Evolutionary conservation across 1,140 invertebrate species (phyloP), one percentile per base, ranked within the genome.

Genomic region (Galleria mellonella): DNA sequence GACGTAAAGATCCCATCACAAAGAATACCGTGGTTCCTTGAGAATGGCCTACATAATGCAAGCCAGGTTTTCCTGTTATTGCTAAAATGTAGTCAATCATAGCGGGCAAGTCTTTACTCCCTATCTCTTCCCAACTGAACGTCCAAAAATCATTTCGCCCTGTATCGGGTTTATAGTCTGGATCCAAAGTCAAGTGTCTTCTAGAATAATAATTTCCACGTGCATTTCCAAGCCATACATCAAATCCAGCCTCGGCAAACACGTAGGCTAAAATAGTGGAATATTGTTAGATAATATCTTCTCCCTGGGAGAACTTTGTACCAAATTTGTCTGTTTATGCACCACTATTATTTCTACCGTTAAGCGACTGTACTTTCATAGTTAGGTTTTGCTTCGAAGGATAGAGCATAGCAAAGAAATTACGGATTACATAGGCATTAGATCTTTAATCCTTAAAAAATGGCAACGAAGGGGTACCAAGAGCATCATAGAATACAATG

Each of bases 181-280:
- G 33, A 10, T 35, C 33, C 9, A 35, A 14, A 15, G 33, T 35
- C 4, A 15, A 9, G n/a, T 37, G 35, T 9, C 9, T 37, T 37
- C 35, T 37, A 9, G 35, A 37, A n/a, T 37, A 37, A 10, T 37
- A 37, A n/a, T 37, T 37, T 5, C 35, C 35, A 1, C 35, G 35
- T 8, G 35, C 35, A 37, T 37, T 37, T 4, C 35, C 35, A 9
- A 37, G 35, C 35, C 35, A 37, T 6, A 37, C 35, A 37, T 37
- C 35, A 13, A 37, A 37, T 6, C 35, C 35, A 17, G 35, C 35
- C n/a, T 37, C 35, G 1, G 35, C 35, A 15, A 37, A 15, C 1
- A 37, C 15, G 9, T 37, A 37, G 1, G 8, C 35, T 37, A n/a
- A 23, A 37, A 37, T 15, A 37, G 12, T 35, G 9, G 13, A 35